Conservation (phyloP, 1,140 invertebrate genomes). For the Galendromus occidentalis region DNA sequence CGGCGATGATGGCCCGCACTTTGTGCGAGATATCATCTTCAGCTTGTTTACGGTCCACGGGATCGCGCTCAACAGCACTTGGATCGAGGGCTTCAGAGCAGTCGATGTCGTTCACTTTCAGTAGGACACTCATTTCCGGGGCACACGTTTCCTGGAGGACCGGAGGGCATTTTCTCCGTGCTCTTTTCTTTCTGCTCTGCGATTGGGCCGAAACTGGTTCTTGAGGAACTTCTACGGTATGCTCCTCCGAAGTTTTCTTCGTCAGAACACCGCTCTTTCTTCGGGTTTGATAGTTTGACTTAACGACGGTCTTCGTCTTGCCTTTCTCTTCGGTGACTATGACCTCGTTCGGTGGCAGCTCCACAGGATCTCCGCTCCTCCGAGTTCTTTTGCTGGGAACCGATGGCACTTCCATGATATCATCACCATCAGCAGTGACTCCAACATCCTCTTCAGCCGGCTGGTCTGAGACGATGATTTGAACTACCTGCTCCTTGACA, state of each 20-base stretch:
- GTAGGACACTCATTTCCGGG: background rate
- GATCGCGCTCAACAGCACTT: background rate
- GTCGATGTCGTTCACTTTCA: background rate
- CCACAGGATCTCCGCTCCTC: background rate
- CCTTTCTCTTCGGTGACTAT: conserved; percentile 3
- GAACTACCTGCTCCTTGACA: background rate
- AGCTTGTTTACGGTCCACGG: background rate
- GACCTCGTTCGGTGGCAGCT: background rate
- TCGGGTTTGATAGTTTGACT: background rate
- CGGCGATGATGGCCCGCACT: background rate
- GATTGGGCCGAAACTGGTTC: background rate
- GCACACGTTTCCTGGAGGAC: background rate
- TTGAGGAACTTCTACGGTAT: background rate
- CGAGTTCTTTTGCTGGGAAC: too few relatives aligned
- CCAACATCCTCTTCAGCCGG: too few relatives aligned
- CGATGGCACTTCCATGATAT: too few relatives aligned
- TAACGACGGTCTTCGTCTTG: background rate
- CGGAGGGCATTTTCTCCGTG: background rate
- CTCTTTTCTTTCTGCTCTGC: background rate
- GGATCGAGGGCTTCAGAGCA: background rate
- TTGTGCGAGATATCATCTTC: background rate
- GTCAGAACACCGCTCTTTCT: background rate
- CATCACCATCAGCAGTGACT: too few relatives aligned
- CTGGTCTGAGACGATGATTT: background rate
- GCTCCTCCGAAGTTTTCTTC: background rate